These are phyloP conservation scores for Ochropleura leucogaster DNA, from an alignment of 2,888 invertebrate species.

Conservation along the genomic window DNA sequence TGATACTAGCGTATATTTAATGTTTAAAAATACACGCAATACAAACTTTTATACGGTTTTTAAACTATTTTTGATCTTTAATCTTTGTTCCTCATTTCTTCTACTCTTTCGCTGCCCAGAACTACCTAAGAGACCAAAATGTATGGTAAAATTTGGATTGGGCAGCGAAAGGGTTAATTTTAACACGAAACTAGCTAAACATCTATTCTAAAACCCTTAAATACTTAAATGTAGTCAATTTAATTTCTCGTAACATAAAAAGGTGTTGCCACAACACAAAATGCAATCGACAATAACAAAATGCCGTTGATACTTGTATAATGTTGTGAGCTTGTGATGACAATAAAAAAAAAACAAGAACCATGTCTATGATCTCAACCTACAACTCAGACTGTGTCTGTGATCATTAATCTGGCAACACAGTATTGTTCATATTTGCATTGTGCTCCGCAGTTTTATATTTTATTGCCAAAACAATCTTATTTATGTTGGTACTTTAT, in stretches of 20 bases:
- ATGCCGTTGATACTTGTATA: neutral
- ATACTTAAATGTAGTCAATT: neutral
- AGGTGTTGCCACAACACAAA: neutral
- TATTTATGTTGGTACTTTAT: constrained; percentile 26
- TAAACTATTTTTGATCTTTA: neutral
- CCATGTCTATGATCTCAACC: constrained; percentile 13
- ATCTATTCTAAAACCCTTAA: neutral
- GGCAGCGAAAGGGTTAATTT: neutral
- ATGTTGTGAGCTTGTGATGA: neutral
- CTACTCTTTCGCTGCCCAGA: no score
- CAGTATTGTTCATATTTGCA: constrained; percentile 37
- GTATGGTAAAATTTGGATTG: no score
- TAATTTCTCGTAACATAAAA: neutral
- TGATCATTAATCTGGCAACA: constrained; percentile 50
- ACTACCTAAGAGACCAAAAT: no score
- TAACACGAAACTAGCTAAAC: neutral
- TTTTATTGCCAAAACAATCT: constrained; percentile 48
- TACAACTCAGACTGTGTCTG: constrained; percentile 1
- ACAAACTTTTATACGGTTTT: neutral
- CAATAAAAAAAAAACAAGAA: constrained; percentile 7
- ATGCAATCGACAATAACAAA: neutral
- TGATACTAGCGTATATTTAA: neutral
- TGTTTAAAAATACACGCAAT: neutral
- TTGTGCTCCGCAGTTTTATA: constrained; percentile 26
- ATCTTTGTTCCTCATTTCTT: neutral